Conservation (phyloP, 2,888 invertebrate genomes). For the Noctuana brunneofusca region DNA sequence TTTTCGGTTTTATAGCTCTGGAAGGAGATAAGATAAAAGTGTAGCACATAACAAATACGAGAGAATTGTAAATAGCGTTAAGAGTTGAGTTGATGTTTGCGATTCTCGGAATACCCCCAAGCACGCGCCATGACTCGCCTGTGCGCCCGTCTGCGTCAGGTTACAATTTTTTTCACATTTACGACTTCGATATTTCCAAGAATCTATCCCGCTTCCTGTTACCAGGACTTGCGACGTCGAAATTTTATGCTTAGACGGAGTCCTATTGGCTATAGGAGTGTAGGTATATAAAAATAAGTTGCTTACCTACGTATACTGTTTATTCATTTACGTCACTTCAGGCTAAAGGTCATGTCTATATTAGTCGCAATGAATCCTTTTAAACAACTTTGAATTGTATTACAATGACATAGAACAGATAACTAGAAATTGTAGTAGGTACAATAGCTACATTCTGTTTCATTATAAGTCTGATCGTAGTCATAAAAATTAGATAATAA, state of each 20-base stretch:
- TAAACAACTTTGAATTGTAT: conserved; percentile 19
- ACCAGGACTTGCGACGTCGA: conserved; percentile 32
- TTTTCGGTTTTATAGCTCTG: conserved; percentile 21
- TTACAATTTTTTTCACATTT: conserved; percentile 68
- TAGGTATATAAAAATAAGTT: background rate
- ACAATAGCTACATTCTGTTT: background rate
- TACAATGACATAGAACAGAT: conserved; percentile 1
- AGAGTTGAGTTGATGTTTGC: conserved; percentile 51
- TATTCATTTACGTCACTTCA: conserved; percentile 25
- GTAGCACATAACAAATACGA: conserved; percentile 14
- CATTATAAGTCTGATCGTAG: background rate
- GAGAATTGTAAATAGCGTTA: conserved; percentile 25
- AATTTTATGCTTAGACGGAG: background rate
- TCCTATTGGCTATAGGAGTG: background rate
- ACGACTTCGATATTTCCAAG: conserved; percentile 68
- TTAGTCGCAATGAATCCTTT: conserved; percentile 11
- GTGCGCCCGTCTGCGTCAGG: conserved; percentile 46
- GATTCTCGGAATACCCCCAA: conserved; percentile 70
- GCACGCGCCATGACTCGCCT: conserved; percentile 57
- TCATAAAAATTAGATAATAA: too few relatives aligned
- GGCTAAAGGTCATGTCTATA: conserved; percentile 27
- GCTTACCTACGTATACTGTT: background rate
- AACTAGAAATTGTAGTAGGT: background rate
- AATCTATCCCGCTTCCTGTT: conserved; percentile 55
- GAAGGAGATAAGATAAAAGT: conserved; percentile 25